Base-by-base conservation (phyloP, 2,797 vertebrate genomes). In the Sternarchorhynchus goeldii region DNA sequence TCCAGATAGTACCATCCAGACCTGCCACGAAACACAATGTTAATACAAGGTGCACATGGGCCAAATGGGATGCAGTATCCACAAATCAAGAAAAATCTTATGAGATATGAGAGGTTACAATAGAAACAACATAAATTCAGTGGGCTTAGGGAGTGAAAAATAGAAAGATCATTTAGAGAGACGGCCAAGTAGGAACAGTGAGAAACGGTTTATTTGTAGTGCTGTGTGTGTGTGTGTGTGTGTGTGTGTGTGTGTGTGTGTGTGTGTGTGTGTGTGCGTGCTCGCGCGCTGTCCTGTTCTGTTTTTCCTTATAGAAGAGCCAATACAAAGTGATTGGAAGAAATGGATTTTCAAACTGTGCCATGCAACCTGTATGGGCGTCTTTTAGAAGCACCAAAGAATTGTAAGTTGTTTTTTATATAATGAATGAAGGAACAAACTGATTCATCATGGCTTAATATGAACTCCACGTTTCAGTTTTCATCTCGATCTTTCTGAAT, bases 341-440 rank as follows among this genome's bases (percentile, higher is more conserved):
- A 10, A 92, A 93, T 21, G 91, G 91, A 5, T 81, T 93, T 18
- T 0, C 41, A 17, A 50, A 8, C 59, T 78, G 6, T 36, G 0
- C 78, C 36, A 90, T 92, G 86, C 90, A 82, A 2, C 87, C 90
- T 0, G 86, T 94, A n/a, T 94, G 92, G 92, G 91, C 90, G 3
- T 84, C 90, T 57, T 86, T 91, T 1, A 86, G 90, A 50, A 82
- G 89, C 2, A 95, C 93, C 71, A 94, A 88, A 84, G 88, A 90
- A 16, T 93, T 92, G 94, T 94, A 84, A 91, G 93, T 84, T 45
- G 1, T 55, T 25, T 63, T n/a, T n/a, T 14, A 14, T 50, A 12
- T 50, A 3, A 10, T 45, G 8, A 50, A 50, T 50, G 1, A 1
- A 50, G 12, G 1, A 12, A 50, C 14, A 1, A 12, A 50, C n/a